A percentile compares a stretch with the other conserved stretches of the same genome.
Conservation (phyloP, 2,888 invertebrate genomes). For the Amphipoea lucens region DNA sequence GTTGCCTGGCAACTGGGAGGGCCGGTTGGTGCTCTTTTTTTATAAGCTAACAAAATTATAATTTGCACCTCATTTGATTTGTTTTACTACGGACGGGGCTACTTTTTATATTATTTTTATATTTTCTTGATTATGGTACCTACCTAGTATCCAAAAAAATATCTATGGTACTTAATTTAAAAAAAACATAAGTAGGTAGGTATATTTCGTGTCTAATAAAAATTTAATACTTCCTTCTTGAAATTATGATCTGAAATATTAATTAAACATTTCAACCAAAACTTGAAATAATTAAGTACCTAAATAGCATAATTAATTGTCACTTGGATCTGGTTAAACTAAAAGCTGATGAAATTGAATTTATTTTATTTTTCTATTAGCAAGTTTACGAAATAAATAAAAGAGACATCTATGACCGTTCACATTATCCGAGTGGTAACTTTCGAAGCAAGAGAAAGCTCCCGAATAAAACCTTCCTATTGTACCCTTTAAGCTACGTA, state of each 20-base stretch:
- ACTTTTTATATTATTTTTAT: no score
- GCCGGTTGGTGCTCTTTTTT: slow-evolving; percentile 16
- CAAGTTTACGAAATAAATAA: slow-evolving; percentile 5
- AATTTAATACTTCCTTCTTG: background rate
- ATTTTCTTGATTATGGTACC: background rate
- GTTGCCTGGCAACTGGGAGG: slow-evolving; percentile 70
- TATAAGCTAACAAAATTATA: slow-evolving; percentile 1
- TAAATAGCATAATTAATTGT: background rate
- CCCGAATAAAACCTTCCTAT: no score
- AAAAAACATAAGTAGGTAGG: background rate
- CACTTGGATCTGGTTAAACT: background rate
- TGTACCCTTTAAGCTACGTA: slow-evolving; percentile 24
- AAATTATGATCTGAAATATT: background rate
- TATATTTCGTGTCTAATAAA: background rate
- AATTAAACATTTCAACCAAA: background rate
- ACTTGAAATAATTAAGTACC: background rate
- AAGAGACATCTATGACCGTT: slow-evolving; percentile 51
- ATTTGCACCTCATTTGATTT: slow-evolving; percentile 19
- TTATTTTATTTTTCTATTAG: background rate
- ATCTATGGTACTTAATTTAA: background rate
- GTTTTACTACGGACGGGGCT: background rate
- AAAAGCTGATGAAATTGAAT: background rate
- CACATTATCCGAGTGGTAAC: background rate
- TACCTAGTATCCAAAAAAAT: background rate
- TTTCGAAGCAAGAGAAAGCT: slow-evolving; percentile 26